phyloP scores from a whole-genome alignment of 2,113 vertebrate genomes.

The Caracal caracal region DNA sequence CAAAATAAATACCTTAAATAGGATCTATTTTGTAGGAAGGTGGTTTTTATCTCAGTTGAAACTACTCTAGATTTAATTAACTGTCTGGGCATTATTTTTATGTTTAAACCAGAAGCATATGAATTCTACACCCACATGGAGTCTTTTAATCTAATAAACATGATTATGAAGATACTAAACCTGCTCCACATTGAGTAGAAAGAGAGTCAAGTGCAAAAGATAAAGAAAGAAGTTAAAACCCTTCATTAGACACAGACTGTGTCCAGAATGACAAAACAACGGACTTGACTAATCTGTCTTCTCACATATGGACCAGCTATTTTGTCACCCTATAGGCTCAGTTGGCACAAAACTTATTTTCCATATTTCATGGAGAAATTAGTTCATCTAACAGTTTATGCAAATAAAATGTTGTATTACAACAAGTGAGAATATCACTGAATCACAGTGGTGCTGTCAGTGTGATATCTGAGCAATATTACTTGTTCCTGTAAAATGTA shows the following conservation, averaged over 20 bases:
- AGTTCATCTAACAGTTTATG: neutral
- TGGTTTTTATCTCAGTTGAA: conserved; percentile 20
- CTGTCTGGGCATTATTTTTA: conserved; percentile 8
- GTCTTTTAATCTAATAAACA: neutral
- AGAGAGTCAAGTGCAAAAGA: neutral
- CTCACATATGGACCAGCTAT: neutral
- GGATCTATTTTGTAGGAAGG: neutral
- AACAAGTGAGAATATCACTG: neutral
- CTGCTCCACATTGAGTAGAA: conserved; percentile 27
- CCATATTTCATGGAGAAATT: neutral
- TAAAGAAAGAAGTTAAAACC: neutral
- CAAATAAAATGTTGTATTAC: neutral
- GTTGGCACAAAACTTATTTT: neutral
- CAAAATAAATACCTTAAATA: neutral
- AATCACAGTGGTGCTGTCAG: neutral
- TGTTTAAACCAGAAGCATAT: conserved; percentile 40
- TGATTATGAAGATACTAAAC: neutral
- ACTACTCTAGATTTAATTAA: neutral
- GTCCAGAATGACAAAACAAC: neutral
- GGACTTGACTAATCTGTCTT: neutral
- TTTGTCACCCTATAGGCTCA: neutral
- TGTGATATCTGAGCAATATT: neutral
- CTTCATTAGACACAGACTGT: neutral
- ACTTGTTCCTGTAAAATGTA: neutral
- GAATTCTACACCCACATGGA: neutral